These are phyloP conservation scores for Mesorhabditis belari DNA, from an alignment of 2,888 invertebrate genomes.

Conservation along the genomic window DNA sequence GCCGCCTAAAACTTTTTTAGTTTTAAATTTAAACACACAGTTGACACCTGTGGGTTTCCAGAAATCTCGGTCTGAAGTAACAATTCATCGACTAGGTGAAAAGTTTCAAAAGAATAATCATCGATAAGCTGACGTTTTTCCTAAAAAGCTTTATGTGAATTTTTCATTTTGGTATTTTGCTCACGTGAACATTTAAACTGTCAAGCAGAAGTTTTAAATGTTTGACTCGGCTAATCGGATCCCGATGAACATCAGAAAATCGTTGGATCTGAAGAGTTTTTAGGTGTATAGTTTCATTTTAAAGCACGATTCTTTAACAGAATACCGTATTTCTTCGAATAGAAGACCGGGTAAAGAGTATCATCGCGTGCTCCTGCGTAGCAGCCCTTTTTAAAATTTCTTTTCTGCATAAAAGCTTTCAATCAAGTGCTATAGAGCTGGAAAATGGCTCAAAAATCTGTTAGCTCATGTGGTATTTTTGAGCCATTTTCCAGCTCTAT, in stretches of 20 bases:
- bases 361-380: too few relatives aligned
- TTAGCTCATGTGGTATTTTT: too few relatives aligned
- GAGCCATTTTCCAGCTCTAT: too few relatives aligned
- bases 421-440: too few relatives aligned
- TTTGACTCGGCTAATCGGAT: conserved; percentile 35
- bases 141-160: conserved; percentile 15
- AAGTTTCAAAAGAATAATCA: conserved; percentile 49
- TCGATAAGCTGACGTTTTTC: conserved; percentile 48
- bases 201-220: conserved; percentile 35
- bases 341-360: too few relatives aligned
- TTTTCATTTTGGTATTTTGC: conserved; percentile 2
- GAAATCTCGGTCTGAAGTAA: conserved; percentile 40
- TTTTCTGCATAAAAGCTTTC: too few relatives aligned
- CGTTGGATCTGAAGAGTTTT: too few relatives aligned
- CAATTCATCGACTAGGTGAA: conserved; percentile 48
- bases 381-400: too few relatives aligned
- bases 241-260: conserved; percentile 11
- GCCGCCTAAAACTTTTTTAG: conserved; percentile 17
- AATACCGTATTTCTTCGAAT: too few relatives aligned
- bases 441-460: too few relatives aligned
- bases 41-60: conserved; percentile 25
- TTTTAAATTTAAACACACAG: not conserved
- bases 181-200: conserved; percentile 29
- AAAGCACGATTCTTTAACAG: not conserved
- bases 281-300: too few relatives aligned